Conservation (phyloP, 2,888 invertebrate genomes). For the Athalia rosae region DNA sequence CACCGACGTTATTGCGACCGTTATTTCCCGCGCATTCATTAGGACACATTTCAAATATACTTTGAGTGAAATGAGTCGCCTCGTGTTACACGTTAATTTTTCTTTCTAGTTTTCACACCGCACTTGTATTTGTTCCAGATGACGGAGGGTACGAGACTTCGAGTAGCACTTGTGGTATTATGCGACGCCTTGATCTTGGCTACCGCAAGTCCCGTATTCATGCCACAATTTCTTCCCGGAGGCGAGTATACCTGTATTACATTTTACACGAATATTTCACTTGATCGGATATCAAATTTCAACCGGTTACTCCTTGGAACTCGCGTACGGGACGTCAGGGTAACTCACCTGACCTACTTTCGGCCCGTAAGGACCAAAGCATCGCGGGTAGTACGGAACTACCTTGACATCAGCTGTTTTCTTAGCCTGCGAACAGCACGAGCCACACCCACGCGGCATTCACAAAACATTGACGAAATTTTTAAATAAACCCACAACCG, state of each 20-base stretch:
- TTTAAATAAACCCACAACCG: conserved; percentile 12
- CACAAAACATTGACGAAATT: conserved; percentile 17
- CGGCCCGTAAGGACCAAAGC: not conserved
- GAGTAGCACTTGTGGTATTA: conserved; percentile 53
- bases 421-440: not conserved
- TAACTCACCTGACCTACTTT: conserved; percentile 17
- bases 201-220: conserved; percentile 64
- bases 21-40: not conserved
- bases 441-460: conserved; percentile 16
- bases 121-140: conserved; percentile 29
- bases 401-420: conserved; percentile 39
- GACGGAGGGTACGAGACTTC: conserved; percentile 28
- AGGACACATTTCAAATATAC: no score
- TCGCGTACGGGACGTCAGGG: not conserved
- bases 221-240: conserved; percentile 68
- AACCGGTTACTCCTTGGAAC: conserved; percentile 10
- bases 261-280: not conserved
- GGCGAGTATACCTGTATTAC: conserved; percentile 59
- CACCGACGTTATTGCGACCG: conserved; percentile 7
- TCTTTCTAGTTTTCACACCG: not conserved
- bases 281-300: conserved; percentile 9
- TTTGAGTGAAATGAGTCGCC: not conserved
- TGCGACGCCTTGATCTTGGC: conserved; percentile 58
- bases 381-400: not conserved
- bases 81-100: not conserved